Evolutionary conservation across 2,888 invertebrate genomes (phyloP), one percentile per base, ranked within the genome.

Genomic region (Bombyx huttoni): DNA sequence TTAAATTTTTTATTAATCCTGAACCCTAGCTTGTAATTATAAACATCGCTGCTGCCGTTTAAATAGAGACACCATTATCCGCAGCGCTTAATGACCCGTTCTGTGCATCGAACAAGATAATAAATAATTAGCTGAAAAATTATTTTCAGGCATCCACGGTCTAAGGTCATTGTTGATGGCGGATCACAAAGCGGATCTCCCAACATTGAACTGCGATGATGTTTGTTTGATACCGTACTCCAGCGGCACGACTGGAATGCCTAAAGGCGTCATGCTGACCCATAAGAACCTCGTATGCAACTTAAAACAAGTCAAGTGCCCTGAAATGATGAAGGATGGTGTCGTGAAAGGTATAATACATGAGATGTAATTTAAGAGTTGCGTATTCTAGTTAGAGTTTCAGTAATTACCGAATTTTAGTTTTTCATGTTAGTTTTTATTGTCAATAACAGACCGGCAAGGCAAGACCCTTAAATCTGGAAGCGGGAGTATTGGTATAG

Each of bases 201-300:
- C 89, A 0, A 65, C 60, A 13, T 67, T 91, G 50, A 81, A 83
- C 62, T 70, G 84, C 8, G 85, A 89, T 9, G 87, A 90, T 50
- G 78, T 91, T 1, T 91, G 90, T 47, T 70, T 91, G 47, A 81
- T 91, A 48, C 91, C 92, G 0, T 92, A 91, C 73, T 91, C 91
- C 1, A 91, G 91, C 62, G 90, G 96, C 0, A 96, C 96, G 0
- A 96, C 95, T 0, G 96, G 96, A 0, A 87, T 94, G 66, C 94
- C 95, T 0, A 95, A 95, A 79, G 94, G 94, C 2, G 95, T 95
- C 0, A 91, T 92, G 90, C 76, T 95, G 48, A 91, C 93, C 0
- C 94, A 94, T 67, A 84, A 85, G 59, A 94, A 94, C 68, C 83
- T 94, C 13, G 89, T 91, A 6, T 78, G 85, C 49, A 91, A 91